phyloP scores from a whole-genome alignment of 2,888 invertebrate genomes.

The Philopedon plagiatum region DNA sequence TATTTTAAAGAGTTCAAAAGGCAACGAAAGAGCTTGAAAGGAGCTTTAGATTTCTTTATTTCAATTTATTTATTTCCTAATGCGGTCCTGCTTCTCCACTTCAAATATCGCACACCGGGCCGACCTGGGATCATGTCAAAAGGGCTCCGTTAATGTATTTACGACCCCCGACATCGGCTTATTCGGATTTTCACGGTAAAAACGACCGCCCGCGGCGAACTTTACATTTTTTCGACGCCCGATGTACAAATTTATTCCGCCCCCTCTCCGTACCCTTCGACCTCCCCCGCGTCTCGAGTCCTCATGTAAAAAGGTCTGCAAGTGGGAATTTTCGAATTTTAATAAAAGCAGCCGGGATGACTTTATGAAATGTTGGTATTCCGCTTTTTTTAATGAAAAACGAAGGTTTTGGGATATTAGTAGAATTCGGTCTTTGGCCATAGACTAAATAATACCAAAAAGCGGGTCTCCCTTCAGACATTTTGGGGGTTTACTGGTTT shows the following conservation, averaged over 20 bases:
- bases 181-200: constrained; percentile 45
- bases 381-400: too few relatives aligned
- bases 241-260: constrained; percentile 46
- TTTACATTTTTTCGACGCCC: constrained; percentile 45
- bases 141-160: constrained; percentile 44
- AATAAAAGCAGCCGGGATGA: too few relatives aligned
- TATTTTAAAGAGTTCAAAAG: too few relatives aligned
- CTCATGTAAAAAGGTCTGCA: constrained; percentile 8
- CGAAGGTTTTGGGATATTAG: too few relatives aligned
- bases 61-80: too few relatives aligned
- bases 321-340: neutral
- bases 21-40: too few relatives aligned
- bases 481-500: too few relatives aligned
- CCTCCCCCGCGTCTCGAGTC: neutral
- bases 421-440: too few relatives aligned
- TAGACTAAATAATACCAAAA: too few relatives aligned
- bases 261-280: constrained; percentile 11
- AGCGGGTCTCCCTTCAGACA: too few relatives aligned
- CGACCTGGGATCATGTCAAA: constrained; percentile 26
- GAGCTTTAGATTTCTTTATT: too few relatives aligned
- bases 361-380: too few relatives aligned
- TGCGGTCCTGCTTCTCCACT: constrained; percentile 6
- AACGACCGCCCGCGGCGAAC: constrained; percentile 41
- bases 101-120: constrained; percentile 7
- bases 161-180: constrained; percentile 49